Evolutionary conservation across 2,888 invertebrate genomes (phyloP).

Genomic region (Callyntrura sp.): DNA sequence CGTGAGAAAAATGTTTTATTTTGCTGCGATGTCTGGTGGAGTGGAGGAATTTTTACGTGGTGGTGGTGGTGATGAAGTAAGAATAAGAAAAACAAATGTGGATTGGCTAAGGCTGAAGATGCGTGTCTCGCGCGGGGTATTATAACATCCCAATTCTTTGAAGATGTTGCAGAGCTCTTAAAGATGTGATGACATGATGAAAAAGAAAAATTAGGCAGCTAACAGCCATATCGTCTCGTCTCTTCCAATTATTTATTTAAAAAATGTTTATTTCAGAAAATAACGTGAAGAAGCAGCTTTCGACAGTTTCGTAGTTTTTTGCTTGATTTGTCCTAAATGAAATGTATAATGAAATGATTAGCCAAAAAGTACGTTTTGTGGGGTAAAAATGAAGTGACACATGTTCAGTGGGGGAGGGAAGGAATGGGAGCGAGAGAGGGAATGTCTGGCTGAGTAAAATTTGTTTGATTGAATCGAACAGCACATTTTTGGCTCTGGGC

Average conservation of each 20-base stretch:
- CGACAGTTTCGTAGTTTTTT: not conserved
- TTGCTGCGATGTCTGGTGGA: too few species aligned
- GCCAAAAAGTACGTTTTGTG: not conserved
- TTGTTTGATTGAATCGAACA: not conserved
- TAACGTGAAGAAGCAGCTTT: too few species aligned
- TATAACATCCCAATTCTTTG: too few species aligned
- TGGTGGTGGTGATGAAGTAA: not conserved
- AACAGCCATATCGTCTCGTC: not conserved
- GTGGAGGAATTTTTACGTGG: not conserved
- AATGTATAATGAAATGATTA: constrained; percentile 23
- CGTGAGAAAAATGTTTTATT: constrained; percentile 32
- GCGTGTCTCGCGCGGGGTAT: too few species aligned
- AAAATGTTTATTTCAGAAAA: not conserved
- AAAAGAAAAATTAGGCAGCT: constrained; percentile 12
- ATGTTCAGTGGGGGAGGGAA: not conserved
- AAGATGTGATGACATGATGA: constrained; percentile 25
- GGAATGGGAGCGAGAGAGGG: too few species aligned
- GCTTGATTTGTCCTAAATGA: constrained; percentile 17
- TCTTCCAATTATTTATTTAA: not conserved
- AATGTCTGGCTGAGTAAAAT: not conserved
- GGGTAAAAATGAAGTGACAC: constrained; percentile 5
- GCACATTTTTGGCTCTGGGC: constrained; percentile 13
- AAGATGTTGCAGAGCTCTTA: not conserved
- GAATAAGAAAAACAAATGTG: not conserved
- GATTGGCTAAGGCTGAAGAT: not conserved